Evolutionary conservation across 2,797 vertebrate genomes (phyloP).

Genomic region (Enteromius treurensis): DNA sequence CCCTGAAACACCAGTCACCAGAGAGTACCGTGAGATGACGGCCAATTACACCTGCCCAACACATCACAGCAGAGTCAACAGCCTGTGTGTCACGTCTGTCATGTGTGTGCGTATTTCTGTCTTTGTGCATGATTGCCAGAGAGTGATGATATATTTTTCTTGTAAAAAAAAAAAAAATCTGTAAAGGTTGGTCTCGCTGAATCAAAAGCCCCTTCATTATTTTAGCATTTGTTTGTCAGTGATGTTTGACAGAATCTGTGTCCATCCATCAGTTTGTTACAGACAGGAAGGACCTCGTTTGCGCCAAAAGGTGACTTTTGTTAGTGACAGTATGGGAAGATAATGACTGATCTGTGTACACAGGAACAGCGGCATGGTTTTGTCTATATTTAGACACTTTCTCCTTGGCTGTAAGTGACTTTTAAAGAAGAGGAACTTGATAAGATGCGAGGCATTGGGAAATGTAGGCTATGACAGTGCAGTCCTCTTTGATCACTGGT

Average conservation of each 20-base stretch:
- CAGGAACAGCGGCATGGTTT: conserved; percentile 31
- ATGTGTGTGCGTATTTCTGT: conserved; percentile 1
- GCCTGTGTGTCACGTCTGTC: conserved; percentile 18
- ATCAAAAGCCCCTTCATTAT: conserved; percentile 56
- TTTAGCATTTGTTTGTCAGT: conserved; percentile 45
- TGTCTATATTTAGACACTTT: conserved; percentile 51
- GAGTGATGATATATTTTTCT: conserved; percentile 21
- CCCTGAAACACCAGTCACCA: conserved; percentile 19
- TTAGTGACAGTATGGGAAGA: conserved; percentile 55
- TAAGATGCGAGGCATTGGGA: background rate
- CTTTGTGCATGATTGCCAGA: conserved; percentile 1
- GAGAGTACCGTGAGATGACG: conserved; percentile 3
- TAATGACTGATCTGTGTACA: conserved; percentile 61
- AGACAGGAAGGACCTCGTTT: conserved; percentile 61
- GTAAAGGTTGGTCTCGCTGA: conserved; percentile 6
- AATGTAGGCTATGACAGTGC: conserved; percentile 6
- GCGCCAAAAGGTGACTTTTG: conserved; percentile 63
- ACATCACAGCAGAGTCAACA: conserved; percentile 26
- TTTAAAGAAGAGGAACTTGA: conserved; percentile 43
- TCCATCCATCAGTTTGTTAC: conserved; percentile 58
- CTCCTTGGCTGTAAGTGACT: conserved; percentile 46
- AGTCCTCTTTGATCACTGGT: conserved; percentile 29
- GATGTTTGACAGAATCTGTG: conserved; percentile 46
- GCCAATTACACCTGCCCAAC: conserved; percentile 42
- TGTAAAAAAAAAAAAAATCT: background rate